phyloP scores from a whole-genome alignment of 2,113 vertebrate genomes.

The Arizona elegans region DNA sequence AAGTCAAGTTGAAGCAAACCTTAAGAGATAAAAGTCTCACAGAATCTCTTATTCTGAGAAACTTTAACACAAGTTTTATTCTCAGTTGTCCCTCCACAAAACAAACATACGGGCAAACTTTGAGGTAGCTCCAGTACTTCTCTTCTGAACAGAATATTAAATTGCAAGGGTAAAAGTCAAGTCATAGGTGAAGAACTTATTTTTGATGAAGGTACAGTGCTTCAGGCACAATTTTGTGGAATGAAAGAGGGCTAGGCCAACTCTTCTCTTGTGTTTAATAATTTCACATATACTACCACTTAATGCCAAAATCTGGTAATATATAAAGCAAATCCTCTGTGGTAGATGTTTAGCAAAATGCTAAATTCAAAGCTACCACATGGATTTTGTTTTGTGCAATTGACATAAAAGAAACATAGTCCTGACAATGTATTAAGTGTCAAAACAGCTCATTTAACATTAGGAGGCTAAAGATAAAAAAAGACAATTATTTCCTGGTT shows the following conservation, averaged over 20 bases:
- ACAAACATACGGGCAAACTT: background rate
- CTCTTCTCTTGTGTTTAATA: background rate
- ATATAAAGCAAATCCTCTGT: background rate
- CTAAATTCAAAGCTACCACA: background rate
- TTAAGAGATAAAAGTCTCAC: background rate
- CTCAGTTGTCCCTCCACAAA: background rate
- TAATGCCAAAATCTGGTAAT: background rate
- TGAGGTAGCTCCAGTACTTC: background rate
- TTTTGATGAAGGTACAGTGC: background rate
- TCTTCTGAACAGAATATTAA: background rate
- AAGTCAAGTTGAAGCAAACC: background rate
- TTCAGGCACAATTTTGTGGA: background rate
- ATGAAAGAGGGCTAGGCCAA: background rate
- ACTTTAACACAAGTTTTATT: background rate
- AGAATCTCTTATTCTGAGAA: background rate
- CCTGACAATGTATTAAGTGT: background rate
- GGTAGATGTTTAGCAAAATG: background rate
- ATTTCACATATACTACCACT: background rate
- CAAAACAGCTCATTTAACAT: slow-evolving; percentile 1
- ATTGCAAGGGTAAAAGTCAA: background rate
- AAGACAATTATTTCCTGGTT: slow-evolving; percentile 21
- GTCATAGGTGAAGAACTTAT: background rate
- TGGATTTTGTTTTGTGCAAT: background rate
- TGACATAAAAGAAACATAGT: slow-evolving; percentile 10
- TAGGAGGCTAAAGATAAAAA: slow-evolving; percentile 18